These are phyloP conservation scores for Rhodeus uyekii DNA, from an alignment of 2,797 vertebrate genomes.

Conservation along the genomic window DNA sequence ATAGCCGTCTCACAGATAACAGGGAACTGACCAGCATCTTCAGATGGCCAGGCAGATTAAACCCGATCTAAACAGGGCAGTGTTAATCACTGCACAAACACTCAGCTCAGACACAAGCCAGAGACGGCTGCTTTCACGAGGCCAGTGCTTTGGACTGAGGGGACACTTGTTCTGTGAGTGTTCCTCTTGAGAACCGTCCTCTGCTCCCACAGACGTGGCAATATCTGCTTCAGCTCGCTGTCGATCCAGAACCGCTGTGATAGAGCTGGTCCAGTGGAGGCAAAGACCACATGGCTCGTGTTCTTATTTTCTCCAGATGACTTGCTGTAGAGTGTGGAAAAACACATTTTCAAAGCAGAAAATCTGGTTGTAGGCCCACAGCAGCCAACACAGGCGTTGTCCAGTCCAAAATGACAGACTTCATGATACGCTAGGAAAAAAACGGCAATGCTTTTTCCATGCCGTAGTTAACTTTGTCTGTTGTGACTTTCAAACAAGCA, in stretches of 20 bases:
- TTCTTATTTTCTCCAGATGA: conserved; percentile 80
- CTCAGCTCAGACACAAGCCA: conserved; percentile 33
- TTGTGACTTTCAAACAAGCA: conserved; percentile 38
- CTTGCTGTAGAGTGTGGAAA: conserved; percentile 67
- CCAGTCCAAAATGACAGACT: conserved; percentile 59
- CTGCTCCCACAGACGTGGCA: conserved; percentile 59
- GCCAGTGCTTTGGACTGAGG: neutral
- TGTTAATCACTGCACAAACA: conserved; percentile 37
- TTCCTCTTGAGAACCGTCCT: conserved; percentile 71
- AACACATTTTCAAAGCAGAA: conserved; percentile 82
- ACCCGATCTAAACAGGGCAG: conserved; percentile 18
- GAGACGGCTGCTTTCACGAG: conserved; percentile 26
- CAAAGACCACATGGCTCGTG: conserved; percentile 50
- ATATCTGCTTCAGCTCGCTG: conserved; percentile 61
- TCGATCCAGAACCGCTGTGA: conserved; percentile 61
- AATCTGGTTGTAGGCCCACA: conserved; percentile 72
- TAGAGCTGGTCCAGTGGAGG: conserved; percentile 62
- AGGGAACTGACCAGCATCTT: conserved; percentile 27
- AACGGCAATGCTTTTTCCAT: conserved; percentile 30
- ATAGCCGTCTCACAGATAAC: conserved; percentile 42
- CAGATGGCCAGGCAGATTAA: conserved; percentile 37
- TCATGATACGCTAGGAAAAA: conserved; percentile 39
- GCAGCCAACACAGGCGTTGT: conserved; percentile 55
- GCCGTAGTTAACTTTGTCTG: conserved; percentile 37
- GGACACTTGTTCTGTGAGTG: conserved; percentile 71